phyloP scores from a whole-genome alignment of 2,888 invertebrate species.

The Dione juno region DNA sequence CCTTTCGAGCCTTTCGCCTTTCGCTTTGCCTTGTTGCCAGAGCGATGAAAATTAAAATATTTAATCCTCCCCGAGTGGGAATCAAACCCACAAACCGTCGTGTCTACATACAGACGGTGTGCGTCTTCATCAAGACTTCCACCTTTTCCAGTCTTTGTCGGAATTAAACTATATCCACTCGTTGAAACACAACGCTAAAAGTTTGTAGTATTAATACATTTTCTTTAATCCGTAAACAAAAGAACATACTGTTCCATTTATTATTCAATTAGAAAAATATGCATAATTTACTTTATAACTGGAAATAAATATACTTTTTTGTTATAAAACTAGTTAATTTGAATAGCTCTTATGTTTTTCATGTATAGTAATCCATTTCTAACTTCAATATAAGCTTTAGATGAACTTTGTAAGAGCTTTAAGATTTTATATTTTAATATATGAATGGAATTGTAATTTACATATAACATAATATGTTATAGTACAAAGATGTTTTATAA shows the following conservation, averaged over 20 bases:
- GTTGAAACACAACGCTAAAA: no score
- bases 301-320: slow-evolving; percentile 12
- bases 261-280: background rate
- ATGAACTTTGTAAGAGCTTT: slow-evolving; percentile 16
- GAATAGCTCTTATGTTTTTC: slow-evolving; percentile 23
- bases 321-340: slow-evolving; percentile 9
- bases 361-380: slow-evolving; percentile 25
- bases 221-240: no score
- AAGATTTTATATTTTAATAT: slow-evolving; percentile 15
- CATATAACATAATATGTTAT: background rate
- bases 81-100: no score
- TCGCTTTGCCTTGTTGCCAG: no score
- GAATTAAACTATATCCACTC: no score
- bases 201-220: no score
- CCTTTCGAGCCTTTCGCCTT: no score
- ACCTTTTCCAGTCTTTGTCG: no score
- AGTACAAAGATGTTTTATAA: background rate
- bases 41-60: no score
- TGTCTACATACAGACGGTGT: no score
- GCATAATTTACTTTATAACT: background rate
- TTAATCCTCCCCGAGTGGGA: no score
- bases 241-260: background rate
- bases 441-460: slow-evolving; percentile 6
- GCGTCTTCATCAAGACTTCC: no score
- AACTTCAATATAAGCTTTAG: slow-evolving; percentile 25